Base-by-base conservation (phyloP, 2,888 invertebrate genomes). In the Fragum sueziense region DNA sequence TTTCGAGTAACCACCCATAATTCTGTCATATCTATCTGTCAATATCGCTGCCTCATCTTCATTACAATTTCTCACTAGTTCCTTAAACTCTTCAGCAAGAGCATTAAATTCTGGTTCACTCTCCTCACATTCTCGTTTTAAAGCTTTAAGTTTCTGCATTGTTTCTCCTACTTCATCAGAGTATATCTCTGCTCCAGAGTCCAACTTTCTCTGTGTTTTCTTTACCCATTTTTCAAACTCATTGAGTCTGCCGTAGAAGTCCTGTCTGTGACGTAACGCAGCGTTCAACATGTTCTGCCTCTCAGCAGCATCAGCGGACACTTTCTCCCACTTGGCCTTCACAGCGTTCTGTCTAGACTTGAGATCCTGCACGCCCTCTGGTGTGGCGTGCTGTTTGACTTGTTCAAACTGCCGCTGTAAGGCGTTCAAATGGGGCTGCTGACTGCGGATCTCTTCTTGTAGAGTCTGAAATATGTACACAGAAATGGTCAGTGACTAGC, bases 41-140 rank as follows among this genome's bases (percentile, higher is more conserved):
- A 97, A 93, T 0, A 95, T 94, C 73, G 95, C 95, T 0, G 95
- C 95, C 90, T 97, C 97, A 84, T 96, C 96, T 0, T 96, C 95
- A n/a, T 96, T 95, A 96, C 96, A 84, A 94, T 93, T 17, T 95
- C 87, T 87, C 0, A 96, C 95, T 87, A 97, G 94, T 76, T 95
- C 95, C 89, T 97, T 97, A 0, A 98, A 95, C 94, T 97, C 97
- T 86, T 96, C 95, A 87, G 97, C 96, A 85, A 98, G 96, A 1
- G 95, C 95, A 82, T 96, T 95, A 85, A 97, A 97, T 61, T 95
- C 95, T 0, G 96, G 95, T 88, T 96, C 96, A 89, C 97, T 96
- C 61, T 97, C 97, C 1, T 96, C 96, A 91, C 97, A 97, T 90
- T 98, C 98, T 93, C 97, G 96, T 73, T 97, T 94, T 31, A 97